Evolutionary conservation across 2,113 vertebrate species (phyloP), one percentile per base, ranked within the genome.

Genomic region (Pheucticus melanocephalus): DNA sequence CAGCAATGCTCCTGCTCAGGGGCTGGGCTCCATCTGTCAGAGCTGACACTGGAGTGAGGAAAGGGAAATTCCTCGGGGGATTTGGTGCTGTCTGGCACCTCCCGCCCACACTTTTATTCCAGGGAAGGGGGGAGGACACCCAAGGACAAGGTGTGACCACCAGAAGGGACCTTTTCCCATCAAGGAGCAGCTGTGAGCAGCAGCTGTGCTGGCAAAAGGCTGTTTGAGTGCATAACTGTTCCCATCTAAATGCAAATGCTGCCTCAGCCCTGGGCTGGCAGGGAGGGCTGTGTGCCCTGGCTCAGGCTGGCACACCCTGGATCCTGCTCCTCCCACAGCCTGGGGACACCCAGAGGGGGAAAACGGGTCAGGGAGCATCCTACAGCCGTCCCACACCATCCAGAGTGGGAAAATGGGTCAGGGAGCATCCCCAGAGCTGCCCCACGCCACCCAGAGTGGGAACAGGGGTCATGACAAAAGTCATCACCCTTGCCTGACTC

Each of bases 201-300:
- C 94, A 96, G 95, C 95, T 94, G 94, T 27, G 78, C 39, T 82
- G 88, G 78, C 85, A 85, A 92, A 78, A 93, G 73, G 78, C 90
- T 64, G 27, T 54, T 78, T 5, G 51, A 54, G 90, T 24, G 54
- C n/a, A 4, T 71, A 42, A 70, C 61, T 63, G 39, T 9, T 85
- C 69, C 71, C 90, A 94, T 95, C 88, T 95, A 94, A 91, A 95
- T 94, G 94, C 82, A 94, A 89, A 95, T 93, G 14, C n/a, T 44
- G 63, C 57, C 48, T 1, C 35, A 31, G 61, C 53, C 24, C 1
- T 2, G 72, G 72, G 68, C 33, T 18, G 5, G 30, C 10, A 64
- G 44, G 57, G 64, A 59, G 17, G 6, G 48, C 30, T 53, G 63
- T 54, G 31, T 24, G 37, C 45, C 48, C 54, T 60, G 68, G 48